These are phyloP conservation scores for Leptarthrus brevirostris DNA, from an alignment of 2,888 invertebrate species.

Conservation along the genomic window DNA sequence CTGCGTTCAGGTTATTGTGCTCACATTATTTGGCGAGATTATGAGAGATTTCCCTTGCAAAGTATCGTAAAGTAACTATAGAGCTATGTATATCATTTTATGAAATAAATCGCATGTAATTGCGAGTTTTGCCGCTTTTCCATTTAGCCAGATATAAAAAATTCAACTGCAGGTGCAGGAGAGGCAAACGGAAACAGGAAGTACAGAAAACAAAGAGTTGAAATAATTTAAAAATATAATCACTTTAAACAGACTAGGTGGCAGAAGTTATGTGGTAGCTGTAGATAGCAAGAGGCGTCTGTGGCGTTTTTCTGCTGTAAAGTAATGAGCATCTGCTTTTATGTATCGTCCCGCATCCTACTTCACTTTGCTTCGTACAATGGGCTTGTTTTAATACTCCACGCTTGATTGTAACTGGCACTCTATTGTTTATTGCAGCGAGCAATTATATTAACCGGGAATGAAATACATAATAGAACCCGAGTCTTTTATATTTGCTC, in stretches of 20 bases:
- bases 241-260: constrained; percentile 36
- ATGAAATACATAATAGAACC: constrained; percentile 44
- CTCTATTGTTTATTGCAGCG: constrained; percentile 54
- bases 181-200: constrained; percentile 9
- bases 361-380: constrained; percentile 43
- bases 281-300: not conserved
- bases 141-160: constrained; percentile 25
- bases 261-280: not conserved
- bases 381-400: constrained; percentile 49
- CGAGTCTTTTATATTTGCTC: too few relatives aligned
- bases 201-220: constrained; percentile 38
- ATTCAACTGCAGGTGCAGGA: not conserved
- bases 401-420: constrained; percentile 52
- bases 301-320: constrained; percentile 30
- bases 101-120: constrained; percentile 48
- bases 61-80: not conserved
- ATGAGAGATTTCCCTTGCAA: not conserved
- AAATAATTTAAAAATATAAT: constrained; percentile 48
- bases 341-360: not conserved
- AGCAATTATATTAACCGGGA: constrained; percentile 52
- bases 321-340: constrained; percentile 50
- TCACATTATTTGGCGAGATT: constrained; percentile 51
- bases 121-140: constrained; percentile 32
- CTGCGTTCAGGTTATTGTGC: constrained; percentile 51
- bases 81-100: constrained; percentile 44